Evolutionary conservation across 1,140 invertebrate genomes (phyloP).

Genomic region (Scaptomyza montana): DNA sequence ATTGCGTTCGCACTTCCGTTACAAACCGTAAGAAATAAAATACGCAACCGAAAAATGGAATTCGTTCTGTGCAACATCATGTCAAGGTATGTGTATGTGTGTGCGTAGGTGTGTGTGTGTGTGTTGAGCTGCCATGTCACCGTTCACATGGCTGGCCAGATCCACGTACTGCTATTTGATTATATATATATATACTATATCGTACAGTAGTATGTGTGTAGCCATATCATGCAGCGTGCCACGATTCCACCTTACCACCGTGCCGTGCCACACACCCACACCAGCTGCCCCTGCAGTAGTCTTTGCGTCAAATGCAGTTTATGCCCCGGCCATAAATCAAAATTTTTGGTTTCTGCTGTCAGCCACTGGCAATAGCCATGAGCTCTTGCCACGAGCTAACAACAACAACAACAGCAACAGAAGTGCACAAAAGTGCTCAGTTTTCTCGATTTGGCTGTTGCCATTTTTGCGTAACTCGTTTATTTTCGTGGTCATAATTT

Average conservation of each 20-base stretch:
- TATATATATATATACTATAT: constrained; percentile 48
- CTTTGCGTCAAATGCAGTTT: constrained; percentile 77
- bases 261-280: constrained; percentile 1
- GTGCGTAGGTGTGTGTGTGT: constrained; percentile 8
- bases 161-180: constrained; percentile 66
- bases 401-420: constrained; percentile 9
- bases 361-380: constrained; percentile 66
- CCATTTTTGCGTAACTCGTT: constrained; percentile 73
- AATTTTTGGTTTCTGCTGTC: constrained; percentile 80
- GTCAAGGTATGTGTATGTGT: constrained; percentile 17
- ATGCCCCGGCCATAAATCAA: constrained; percentile 77
- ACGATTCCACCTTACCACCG: constrained; percentile 14
- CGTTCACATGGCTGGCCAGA: constrained; percentile 68
- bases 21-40: constrained; percentile 33
- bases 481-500: constrained; percentile 81
- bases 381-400: constrained; percentile 25
- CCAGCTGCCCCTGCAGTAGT: constrained; percentile 30
- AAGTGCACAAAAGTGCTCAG: constrained; percentile 1
- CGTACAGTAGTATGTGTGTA: constrained; percentile 25
- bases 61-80: constrained; percentile 65
- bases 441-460: constrained; percentile 21
- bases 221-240: constrained; percentile 66
- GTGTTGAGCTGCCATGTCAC: constrained; percentile 66
- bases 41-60: constrained; percentile 62
- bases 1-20: constrained; percentile 73